Percentiles rank a stretch among this genome's conserved stretches.
These are phyloP conservation scores for Triplophysa yarkandensis DNA, from an alignment of 2,797 vertebrate species.

Conservation along the genomic window DNA sequence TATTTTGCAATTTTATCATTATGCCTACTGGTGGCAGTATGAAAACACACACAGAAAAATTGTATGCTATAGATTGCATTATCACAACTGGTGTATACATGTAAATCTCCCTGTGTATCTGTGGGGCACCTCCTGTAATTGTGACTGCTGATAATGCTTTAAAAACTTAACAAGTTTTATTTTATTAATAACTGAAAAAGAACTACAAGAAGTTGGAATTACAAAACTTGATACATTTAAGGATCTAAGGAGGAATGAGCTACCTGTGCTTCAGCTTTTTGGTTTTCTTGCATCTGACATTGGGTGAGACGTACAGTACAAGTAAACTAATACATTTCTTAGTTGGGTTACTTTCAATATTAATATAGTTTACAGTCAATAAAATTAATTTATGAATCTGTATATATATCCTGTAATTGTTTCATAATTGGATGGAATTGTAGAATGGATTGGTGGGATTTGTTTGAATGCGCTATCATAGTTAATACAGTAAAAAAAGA, in stretches of 20 bases:
- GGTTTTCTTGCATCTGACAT: not conserved
- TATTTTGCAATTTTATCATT: not conserved
- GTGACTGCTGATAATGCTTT: not conserved
- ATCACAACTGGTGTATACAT: not conserved
- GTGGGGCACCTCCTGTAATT: not conserved
- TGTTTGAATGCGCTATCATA: not conserved
- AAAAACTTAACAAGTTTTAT: not conserved
- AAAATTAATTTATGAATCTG: not conserved
- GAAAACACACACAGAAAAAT: not conserved
- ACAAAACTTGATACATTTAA: not conserved
- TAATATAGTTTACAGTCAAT: not conserved
- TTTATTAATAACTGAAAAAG: not conserved
- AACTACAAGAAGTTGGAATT: not conserved
- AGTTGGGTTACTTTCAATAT: not conserved
- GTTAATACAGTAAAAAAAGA: too few species aligned
- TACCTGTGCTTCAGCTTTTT: conserved; percentile 5
- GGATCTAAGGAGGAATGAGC: conserved; percentile 13
- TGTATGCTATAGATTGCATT: too few species aligned
- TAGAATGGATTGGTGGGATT: too few species aligned
- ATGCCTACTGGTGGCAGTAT: not conserved
- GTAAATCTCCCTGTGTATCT: not conserved
- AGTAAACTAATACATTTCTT: not conserved
- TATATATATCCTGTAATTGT: too few species aligned
- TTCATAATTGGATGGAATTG: too few species aligned
- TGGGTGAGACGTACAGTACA: conserved; percentile 14